Evolutionary conservation across 2,113 vertebrate species (phyloP).

Genomic region (Lipotes vexillifer): DNA sequence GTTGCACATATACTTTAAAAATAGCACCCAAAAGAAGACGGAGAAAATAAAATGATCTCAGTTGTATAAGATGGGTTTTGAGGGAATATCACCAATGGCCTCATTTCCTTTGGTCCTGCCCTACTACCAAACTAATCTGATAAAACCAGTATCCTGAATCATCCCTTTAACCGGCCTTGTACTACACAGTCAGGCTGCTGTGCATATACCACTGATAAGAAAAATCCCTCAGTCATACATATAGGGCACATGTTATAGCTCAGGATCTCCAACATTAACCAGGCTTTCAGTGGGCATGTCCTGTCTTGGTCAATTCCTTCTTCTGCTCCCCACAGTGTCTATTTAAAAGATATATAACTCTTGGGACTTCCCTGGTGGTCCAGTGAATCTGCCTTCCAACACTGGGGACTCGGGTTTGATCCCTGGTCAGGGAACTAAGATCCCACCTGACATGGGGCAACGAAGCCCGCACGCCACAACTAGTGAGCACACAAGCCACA

Average conservation of each 20-base stretch:
- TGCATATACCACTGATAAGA: background rate
- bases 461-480: accelerated
- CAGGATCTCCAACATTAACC: background rate
- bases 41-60: background rate
- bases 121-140: background rate
- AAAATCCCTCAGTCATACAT: background rate
- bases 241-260: background rate
- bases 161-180: background rate
- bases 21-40: background rate
- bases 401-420: too few relatives aligned
- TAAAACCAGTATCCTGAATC: background rate
- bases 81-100: background rate
- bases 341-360: background rate
- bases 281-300: background rate
- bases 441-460: too few relatives aligned
- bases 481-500: too few relatives aligned
- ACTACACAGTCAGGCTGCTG: background rate
- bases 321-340: background rate
- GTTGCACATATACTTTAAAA: background rate
- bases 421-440: too few relatives aligned
- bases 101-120: background rate
- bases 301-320: background rate
- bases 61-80: background rate
- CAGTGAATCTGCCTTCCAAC: too few relatives aligned
- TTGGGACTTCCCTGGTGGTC: too few relatives aligned